Conservation (phyloP, 2,888 invertebrate species). For the Parelbella ahira region DNA sequence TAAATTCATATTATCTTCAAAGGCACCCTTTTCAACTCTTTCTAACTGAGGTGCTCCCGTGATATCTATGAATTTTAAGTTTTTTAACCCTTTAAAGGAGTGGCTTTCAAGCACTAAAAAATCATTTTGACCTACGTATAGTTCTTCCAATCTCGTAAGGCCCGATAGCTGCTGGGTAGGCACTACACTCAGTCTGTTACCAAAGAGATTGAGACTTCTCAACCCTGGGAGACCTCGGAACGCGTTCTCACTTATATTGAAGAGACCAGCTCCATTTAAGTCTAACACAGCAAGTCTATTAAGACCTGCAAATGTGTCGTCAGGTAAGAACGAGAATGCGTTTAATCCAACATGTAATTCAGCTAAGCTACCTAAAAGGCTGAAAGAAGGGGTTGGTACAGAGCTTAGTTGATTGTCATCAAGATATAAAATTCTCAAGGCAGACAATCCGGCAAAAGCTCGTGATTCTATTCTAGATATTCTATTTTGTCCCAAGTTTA, state of each 20-base stretch:
- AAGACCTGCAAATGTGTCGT: slow-evolving; percentile 89
- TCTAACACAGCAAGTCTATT: slow-evolving; percentile 88
- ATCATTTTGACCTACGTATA: slow-evolving; percentile 91
- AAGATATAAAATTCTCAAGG: slow-evolving; percentile 89
- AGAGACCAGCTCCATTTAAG: slow-evolving; percentile 89
- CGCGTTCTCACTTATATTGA: slow-evolving; percentile 88
- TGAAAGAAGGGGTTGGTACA: slow-evolving; percentile 87
- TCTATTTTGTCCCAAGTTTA: slow-evolving; percentile 92
- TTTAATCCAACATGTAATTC: slow-evolving; percentile 92
- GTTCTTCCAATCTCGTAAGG: slow-evolving; percentile 87
- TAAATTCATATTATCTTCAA: slow-evolving; percentile 89
- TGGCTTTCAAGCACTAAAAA: slow-evolving; percentile 85
- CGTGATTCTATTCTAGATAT: slow-evolving; percentile 88
- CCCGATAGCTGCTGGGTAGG: slow-evolving; percentile 88
- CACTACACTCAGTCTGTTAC: slow-evolving; percentile 86
- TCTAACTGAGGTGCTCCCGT: slow-evolving; percentile 88
- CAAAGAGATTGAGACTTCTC: slow-evolving; percentile 88
- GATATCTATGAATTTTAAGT: slow-evolving; percentile 87
- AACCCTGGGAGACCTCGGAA: slow-evolving; percentile 88
- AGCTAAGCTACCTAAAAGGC: slow-evolving; percentile 87
- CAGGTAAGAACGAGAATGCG: slow-evolving; percentile 87
- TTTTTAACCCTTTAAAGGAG: slow-evolving; percentile 89
- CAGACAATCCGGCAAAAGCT: slow-evolving; percentile 87
- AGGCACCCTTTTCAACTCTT: slow-evolving; percentile 87
- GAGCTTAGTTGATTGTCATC: slow-evolving; percentile 91